phyloP scores from a whole-genome alignment of 2,797 vertebrate species.

The Luscinia luscinia region DNA sequence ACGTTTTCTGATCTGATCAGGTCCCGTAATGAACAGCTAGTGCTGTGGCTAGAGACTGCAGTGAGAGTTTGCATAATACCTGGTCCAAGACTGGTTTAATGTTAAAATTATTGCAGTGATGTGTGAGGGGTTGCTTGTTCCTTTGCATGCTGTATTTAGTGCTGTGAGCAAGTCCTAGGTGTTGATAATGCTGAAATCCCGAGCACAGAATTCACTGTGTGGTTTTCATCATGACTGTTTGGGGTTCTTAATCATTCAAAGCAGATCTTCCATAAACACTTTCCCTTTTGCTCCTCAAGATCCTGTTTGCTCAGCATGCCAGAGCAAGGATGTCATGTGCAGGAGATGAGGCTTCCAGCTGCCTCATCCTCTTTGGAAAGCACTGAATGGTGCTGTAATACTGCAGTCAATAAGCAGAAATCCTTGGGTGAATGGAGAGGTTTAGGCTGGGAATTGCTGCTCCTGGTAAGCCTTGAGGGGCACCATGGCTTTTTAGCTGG shows the following conservation, averaged over 20 bases:
- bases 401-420: not conserved
- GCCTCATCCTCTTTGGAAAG: slow-evolving; percentile 12
- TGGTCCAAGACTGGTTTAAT: not conserved
- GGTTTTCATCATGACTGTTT: slow-evolving; percentile 49
- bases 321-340: slow-evolving; percentile 52
- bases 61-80: not conserved
- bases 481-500: not conserved
- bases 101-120: not conserved
- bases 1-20: not conserved
- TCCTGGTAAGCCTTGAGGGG: not conserved
- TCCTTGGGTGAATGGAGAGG: not conserved
- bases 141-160: fast-evolving
- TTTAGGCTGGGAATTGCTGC: not conserved
- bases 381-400: not conserved
- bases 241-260: slow-evolving; percentile 61
- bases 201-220: not conserved
- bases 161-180: not conserved
- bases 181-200: not conserved
- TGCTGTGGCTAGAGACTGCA: not conserved
- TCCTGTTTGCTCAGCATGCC: slow-evolving; percentile 64
- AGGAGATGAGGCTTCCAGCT: not conserved
- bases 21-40: not conserved
- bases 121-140: not conserved
- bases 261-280: slow-evolving; percentile 66
- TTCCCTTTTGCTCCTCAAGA: slow-evolving; percentile 62